These are phyloP conservation scores for Pituophis catenifer DNA, from an alignment of 2,113 vertebrate genomes.

Conservation along the genomic window DNA sequence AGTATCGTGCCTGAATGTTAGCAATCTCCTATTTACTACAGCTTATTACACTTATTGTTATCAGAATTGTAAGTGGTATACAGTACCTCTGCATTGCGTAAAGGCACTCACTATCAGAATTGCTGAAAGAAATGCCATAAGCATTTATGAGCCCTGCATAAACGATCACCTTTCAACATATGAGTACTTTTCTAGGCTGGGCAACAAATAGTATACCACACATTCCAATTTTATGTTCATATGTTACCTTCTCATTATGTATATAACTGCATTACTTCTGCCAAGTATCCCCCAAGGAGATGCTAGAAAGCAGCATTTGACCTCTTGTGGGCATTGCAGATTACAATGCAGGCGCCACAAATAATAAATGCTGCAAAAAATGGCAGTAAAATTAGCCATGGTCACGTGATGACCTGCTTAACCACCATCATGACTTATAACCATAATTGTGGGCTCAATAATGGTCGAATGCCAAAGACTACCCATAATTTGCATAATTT, in stretches of 20 bases:
- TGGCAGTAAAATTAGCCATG: not conserved
- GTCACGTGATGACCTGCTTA: not conserved
- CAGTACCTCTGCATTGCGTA: not conserved
- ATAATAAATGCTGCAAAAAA: not conserved
- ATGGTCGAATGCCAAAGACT: not conserved
- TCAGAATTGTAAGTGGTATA: not conserved
- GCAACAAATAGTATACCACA: not conserved
- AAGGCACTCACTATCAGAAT: not conserved
- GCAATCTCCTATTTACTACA: not conserved
- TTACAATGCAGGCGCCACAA: fast-evolving
- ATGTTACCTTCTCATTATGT: constrained; percentile 23
- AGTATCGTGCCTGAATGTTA: not conserved
- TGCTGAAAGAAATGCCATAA: constrained; percentile 1
- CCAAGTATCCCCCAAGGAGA: fast-evolving
- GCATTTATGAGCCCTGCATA: constrained; percentile 27
- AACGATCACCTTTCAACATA: constrained; percentile 1
- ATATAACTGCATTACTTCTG: not conserved
- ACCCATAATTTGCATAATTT: not conserved
- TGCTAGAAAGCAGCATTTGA: constrained; percentile 15
- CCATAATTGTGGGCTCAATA: not conserved
- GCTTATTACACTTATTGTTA: not conserved
- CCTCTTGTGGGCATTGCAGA: fast-evolving
- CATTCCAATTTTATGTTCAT: constrained; percentile 37
- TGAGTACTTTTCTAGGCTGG: not conserved
- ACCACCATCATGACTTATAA: not conserved